These are phyloP conservation scores for Bradypodion ventrale DNA, from an alignment of 2,797 vertebrate genomes.

Conservation along the genomic window DNA sequence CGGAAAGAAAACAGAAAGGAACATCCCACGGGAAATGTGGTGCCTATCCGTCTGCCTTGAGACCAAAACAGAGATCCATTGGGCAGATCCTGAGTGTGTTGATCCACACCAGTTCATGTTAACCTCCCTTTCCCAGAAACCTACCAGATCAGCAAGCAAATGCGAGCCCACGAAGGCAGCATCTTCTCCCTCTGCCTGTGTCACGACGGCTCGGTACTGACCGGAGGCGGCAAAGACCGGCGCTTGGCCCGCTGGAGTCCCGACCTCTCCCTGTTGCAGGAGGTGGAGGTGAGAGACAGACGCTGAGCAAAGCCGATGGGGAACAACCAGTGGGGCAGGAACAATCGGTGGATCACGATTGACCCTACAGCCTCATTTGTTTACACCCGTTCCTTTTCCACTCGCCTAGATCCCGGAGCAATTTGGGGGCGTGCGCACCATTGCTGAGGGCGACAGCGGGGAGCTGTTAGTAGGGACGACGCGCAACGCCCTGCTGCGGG, in stretches of 20 bases:
- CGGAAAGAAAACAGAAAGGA: too few relatives aligned
- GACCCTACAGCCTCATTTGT: too few relatives aligned
- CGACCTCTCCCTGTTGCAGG: slow-evolving; percentile 82
- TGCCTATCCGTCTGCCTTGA: background rate
- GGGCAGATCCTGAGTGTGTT: rapidly evolving
- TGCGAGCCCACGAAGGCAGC: slow-evolving; percentile 89
- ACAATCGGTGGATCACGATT: too few relatives aligned
- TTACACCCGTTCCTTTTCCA: background rate
- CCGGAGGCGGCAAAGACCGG: slow-evolving; percentile 90
- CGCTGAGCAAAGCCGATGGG: too few relatives aligned
- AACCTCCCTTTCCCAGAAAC: slow-evolving; percentile 77
- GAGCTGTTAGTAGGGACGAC: slow-evolving; percentile 91
- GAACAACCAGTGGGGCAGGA: too few relatives aligned
- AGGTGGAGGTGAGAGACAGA: slow-evolving; percentile 87
- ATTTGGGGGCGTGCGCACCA: slow-evolving; percentile 87
- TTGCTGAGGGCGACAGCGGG: slow-evolving; percentile 83
- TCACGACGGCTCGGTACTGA: slow-evolving; percentile 85
- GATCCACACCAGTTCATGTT: background rate
- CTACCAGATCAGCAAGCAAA: slow-evolving; percentile 90
- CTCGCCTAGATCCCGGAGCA: slow-evolving; percentile 83
- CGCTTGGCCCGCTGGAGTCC: slow-evolving; percentile 88
- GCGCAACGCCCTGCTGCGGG: slow-evolving; percentile 86
- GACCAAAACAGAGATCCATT: background rate
- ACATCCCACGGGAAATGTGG: too few relatives aligned
- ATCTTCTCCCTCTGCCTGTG: slow-evolving; percentile 86